Conservation (phyloP, 2,797 vertebrate genomes). For the Caiman crocodilus region DNA sequence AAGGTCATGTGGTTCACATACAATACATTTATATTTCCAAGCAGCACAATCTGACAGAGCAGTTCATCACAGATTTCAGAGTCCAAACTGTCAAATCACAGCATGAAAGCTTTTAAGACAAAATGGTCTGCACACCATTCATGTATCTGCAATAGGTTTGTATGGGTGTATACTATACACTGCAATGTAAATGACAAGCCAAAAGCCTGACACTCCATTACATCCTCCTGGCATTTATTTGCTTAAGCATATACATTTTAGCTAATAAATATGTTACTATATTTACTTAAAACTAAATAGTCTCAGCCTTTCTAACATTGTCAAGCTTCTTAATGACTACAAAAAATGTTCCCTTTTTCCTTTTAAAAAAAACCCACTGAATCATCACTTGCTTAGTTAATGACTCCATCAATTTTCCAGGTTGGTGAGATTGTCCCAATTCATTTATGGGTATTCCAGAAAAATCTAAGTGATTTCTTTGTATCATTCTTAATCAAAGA, state of each 20-base stretch:
- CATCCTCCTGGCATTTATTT: background rate
- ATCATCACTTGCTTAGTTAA: background rate
- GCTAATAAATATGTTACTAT: background rate
- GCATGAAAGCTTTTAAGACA: conserved; percentile 2
- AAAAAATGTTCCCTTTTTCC: conserved; percentile 3
- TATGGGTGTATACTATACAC: background rate
- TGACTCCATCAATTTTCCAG: background rate
- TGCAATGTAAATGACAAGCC: background rate
- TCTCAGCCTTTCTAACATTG: background rate
- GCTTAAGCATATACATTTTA: background rate
- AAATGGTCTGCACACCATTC: background rate
- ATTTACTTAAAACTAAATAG: conserved; percentile 20
- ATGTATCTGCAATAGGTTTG: background rate
- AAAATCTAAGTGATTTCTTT: background rate
- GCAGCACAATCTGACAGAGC: background rate
- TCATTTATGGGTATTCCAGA: background rate
- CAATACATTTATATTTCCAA: background rate
- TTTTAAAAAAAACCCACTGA: background rate
- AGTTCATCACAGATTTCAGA: background rate
- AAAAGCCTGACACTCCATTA: background rate
- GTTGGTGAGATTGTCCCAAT: background rate
- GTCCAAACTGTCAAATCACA: conserved; percentile 7
- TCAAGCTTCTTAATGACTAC: background rate
- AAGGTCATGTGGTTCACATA: background rate
- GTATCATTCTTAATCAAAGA: background rate